Evolutionary conservation across 2,113 vertebrate species (phyloP), one percentile per base, ranked within the genome.

Genomic region (Meriones unguiculatus): DNA sequence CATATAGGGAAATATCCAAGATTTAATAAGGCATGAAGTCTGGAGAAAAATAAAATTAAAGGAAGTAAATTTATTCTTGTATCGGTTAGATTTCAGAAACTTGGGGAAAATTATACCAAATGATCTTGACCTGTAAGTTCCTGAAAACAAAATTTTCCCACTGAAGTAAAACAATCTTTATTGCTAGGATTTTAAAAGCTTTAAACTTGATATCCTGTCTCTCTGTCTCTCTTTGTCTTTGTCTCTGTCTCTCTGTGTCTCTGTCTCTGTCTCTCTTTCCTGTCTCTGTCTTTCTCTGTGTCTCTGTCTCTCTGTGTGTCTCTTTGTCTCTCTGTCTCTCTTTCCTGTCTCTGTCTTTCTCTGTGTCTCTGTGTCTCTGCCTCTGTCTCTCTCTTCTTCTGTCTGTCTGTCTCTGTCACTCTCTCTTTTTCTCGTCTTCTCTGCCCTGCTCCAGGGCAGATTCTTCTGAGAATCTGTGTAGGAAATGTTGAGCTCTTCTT

Each of bases 41-140:
- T 73, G 1, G 24, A 97, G 57, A 78, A 96, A 96, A 96, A 81
- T 98, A 93, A 96, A 98, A 98, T 97, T 90, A 97, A 94, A 97
- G 87, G 80, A 92, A 81, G 94, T 96, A 95, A 97, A 95, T 96
- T 92, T 73, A 76, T 95, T 96, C 96, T 88, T 93, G 28, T 54
- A 97, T 97, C 96, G 46, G 52, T 84, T 97, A 85, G 73, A 87
- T 67, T 94, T 78, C 90, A 96, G 95, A 97, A 97, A 89, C 64
- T 70, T 76, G 67, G 57, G 76, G 94, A 92, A 46, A 96, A 95
- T 76, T 97, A 85, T 81, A 77, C 87, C 87, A 96, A 73, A 88
- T 38, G 70, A 86, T 75, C 91, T 88, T 93, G 70, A 15, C 54
- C 75, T 54, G 75, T 38, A 76, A 70, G 73, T 89, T 96, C 95